Evolutionary conservation across 1,140 invertebrate genomes (phyloP), one percentile per base, ranked within the genome.

Genomic region (Neelides sp.): DNA sequence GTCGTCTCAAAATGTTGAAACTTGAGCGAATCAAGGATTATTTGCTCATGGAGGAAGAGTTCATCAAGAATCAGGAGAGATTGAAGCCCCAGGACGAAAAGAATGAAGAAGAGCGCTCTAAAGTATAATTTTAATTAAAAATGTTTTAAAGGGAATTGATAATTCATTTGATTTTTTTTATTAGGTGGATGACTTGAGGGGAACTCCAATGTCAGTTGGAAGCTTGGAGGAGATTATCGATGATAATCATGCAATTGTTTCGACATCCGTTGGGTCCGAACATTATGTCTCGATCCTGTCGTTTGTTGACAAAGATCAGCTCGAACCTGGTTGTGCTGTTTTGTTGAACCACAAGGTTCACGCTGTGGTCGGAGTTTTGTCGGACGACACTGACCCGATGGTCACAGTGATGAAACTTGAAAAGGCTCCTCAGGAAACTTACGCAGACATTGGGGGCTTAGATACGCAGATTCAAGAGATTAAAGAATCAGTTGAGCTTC

Each of bases 351-450:
- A 99, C 70, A 99, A 99, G 76, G 79, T 81, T 5, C 95, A 99
- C 75, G 93, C 96, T 53, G 94, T 99, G 32, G 93, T 99, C 36
- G 96, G 96, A 57, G 95, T 99, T 0, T 69, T 99, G 22, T 86
- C 88, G 30, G 96, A 99, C 74, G 96, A 99, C 65, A 97, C 93
- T n/a, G 96, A 99, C 74, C 96, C 96, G 13, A 98, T 99, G 95
- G 96, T 99, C 1, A 98, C 93, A 26, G 96, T 99, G 0, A 99
- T 99, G 96, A 99, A 99, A 69, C 67, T 99, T 30, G 96, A 99
- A 65, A 99, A 99, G 67, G 96, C 96, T 20, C 96, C 96, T 10
- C 92, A 98, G 70, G 96, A 99, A 72, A 99, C 96, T 0, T 99
- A 99, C 68, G 95, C 95, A 15, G 96, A 99, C 72, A 98, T 99